These are phyloP conservation scores for Dendrolimus houi DNA, from an alignment of 2,888 invertebrate genomes.

Conservation along the genomic window DNA sequence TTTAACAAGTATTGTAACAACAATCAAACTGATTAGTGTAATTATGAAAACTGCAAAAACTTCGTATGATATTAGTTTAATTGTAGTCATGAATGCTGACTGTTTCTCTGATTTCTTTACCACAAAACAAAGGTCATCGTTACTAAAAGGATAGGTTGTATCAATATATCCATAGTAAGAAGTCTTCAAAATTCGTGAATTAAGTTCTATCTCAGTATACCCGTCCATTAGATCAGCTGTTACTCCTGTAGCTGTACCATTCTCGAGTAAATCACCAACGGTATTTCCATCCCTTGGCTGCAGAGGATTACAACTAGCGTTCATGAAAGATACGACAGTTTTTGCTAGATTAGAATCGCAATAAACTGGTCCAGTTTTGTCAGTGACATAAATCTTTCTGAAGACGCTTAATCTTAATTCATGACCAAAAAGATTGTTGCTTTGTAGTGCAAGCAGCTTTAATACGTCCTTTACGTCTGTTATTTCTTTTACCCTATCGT, in stretches of 20 bases:
- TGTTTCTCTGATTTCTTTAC: slow-evolving; percentile 67
- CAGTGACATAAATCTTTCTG: slow-evolving; percentile 42
- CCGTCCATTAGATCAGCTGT: slow-evolving; percentile 61
- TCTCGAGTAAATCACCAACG: slow-evolving; percentile 53
- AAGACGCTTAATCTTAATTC: slow-evolving; percentile 51
- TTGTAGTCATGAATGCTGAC: slow-evolving; percentile 59
- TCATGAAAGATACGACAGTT: slow-evolving; percentile 44
- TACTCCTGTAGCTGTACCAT: slow-evolving; percentile 63
- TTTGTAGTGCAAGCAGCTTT: slow-evolving; percentile 33
- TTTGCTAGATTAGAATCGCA: slow-evolving; percentile 46
- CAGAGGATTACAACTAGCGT: slow-evolving; percentile 53
- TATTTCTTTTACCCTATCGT: slow-evolving; percentile 49
- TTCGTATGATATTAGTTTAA: slow-evolving; percentile 45
- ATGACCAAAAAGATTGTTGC: slow-evolving; percentile 47
- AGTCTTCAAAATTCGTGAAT: slow-evolving; percentile 68
- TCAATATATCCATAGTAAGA: slow-evolving; percentile 69
- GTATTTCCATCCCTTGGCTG: slow-evolving; percentile 55
- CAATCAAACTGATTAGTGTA: slow-evolving; percentile 34
- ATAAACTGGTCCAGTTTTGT: slow-evolving; percentile 36
- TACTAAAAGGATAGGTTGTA: slow-evolving; percentile 63
- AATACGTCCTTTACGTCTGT: slow-evolving; percentile 49
- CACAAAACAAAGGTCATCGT: slow-evolving; percentile 75
- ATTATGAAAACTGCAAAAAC: slow-evolving; percentile 40
- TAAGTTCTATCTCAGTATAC: slow-evolving; percentile 73
- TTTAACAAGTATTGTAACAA: slow-evolving; percentile 33